Evolutionary conservation across 2,888 invertebrate species (phyloP).

Genomic region (Troides aeacus): DNA sequence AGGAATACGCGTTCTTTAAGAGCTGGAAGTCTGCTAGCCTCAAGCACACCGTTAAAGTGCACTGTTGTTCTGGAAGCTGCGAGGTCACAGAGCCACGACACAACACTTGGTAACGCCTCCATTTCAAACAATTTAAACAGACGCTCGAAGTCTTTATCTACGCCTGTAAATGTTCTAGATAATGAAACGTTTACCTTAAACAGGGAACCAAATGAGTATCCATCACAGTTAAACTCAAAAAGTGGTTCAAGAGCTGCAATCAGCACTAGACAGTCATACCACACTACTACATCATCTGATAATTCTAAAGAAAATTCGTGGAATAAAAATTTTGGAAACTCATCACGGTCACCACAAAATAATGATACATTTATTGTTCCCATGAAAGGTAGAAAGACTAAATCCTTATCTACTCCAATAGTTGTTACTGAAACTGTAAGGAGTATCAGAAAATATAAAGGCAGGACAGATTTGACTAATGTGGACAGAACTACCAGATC

Average conservation of each 20-base stretch:
- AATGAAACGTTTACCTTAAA: constrained; percentile 43
- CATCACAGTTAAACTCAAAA: constrained; percentile 33
- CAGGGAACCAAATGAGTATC: constrained; percentile 45
- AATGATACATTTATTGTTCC: not conserved
- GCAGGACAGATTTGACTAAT: not conserved
- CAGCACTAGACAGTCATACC: constrained; percentile 6
- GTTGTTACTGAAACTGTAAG: not conserved
- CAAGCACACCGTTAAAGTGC: constrained; percentile 50
- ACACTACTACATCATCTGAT: not conserved
- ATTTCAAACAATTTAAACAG: constrained; percentile 30
- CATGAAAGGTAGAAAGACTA: constrained; percentile 9
- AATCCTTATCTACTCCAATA: constrained; percentile 1
- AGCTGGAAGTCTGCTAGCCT: constrained; percentile 42
- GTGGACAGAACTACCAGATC: not conserved
- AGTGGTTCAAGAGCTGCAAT: not conserved
- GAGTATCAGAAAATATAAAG: not conserved
- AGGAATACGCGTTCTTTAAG: constrained; percentile 48
- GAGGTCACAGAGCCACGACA: constrained; percentile 4
- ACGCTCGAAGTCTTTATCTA: constrained; percentile 47
- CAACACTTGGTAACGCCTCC: not conserved
- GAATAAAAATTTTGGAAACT: constrained; percentile 2
- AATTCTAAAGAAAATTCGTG: not conserved
- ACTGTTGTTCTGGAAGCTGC: not conserved
- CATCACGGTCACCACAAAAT: not conserved
- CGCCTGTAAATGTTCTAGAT: constrained; percentile 47